Conservation (phyloP, 2,888 invertebrate species). For the Aquatica leii region DNA sequence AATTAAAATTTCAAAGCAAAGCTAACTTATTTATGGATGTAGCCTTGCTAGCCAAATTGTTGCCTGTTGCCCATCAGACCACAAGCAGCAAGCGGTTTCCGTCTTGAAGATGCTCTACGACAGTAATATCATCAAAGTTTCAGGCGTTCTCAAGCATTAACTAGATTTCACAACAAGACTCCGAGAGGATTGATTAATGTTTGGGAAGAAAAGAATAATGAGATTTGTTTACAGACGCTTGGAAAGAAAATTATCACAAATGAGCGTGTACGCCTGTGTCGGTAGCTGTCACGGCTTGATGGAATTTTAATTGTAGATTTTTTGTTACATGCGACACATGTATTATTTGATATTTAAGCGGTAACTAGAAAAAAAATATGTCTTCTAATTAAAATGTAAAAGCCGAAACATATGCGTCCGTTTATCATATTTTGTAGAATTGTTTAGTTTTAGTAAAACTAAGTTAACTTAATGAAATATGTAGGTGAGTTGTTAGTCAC, state of each 20-base stretch:
- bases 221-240: conserved; percentile 49
- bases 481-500: conserved; percentile 24
- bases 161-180: conserved; percentile 34
- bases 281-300: conserved; percentile 43
- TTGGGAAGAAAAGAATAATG: conserved; percentile 51
- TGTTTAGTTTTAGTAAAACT: background rate
- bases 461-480: conserved; percentile 31
- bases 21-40: conserved; percentile 40
- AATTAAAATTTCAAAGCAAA: conserved; percentile 40
- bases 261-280: conserved; percentile 39
- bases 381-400: conserved; percentile 35
- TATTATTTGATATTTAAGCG: conserved; percentile 39
- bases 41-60: conserved; percentile 35
- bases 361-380: conserved; percentile 34
- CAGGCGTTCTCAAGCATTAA: conserved; percentile 36
- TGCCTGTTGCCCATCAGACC: conserved; percentile 30
- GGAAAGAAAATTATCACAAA: conserved; percentile 50
- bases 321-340: conserved; percentile 37
- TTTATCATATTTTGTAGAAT: conserved; percentile 9
- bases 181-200: conserved; percentile 51
- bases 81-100: conserved; percentile 22
- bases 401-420: conserved; percentile 18
- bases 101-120: conserved; percentile 32
- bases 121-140: conserved; percentile 39
- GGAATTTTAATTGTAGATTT: conserved; percentile 54